These are phyloP conservation scores for Sthenelais limicola DNA, from an alignment of 2,888 invertebrate genomes.

Conservation along the genomic window DNA sequence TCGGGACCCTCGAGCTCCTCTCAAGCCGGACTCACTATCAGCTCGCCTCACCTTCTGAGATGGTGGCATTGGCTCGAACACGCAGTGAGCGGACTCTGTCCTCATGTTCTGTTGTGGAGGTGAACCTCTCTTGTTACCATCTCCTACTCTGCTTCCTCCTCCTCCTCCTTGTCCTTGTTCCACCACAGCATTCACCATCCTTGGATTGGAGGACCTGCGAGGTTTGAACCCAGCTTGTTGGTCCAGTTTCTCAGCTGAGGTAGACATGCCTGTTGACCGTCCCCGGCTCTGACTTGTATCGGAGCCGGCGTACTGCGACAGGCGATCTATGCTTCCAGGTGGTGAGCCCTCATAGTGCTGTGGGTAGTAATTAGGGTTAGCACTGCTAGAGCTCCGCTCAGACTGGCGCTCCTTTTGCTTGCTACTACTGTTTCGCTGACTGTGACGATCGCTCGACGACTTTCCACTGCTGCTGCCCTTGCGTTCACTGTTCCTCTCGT, in stretches of 20 bases:
- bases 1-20: not conserved
- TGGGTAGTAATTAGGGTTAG: not conserved
- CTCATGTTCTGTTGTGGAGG: not conserved
- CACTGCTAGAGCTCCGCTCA: not conserved
- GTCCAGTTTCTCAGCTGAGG: slow-evolving; percentile 29
- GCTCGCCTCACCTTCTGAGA: slow-evolving; percentile 17
- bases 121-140: not conserved
- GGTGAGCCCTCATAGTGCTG: slow-evolving; percentile 35
- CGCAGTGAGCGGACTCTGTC: slow-evolving; percentile 6
- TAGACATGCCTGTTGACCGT: slow-evolving; percentile 23
- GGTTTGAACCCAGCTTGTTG: not conserved
- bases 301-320: slow-evolving; percentile 17
- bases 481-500: too few species aligned
- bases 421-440: slow-evolving; percentile 10
- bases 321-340: slow-evolving; percentile 37
- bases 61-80: slow-evolving; percentile 11
- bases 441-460: slow-evolving; percentile 12
- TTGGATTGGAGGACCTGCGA: not conserved
- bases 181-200: slow-evolving; percentile 36
- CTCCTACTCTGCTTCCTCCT: not conserved
- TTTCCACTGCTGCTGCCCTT: not conserved
- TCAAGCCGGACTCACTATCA: slow-evolving; percentile 8
- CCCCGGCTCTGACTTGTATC: slow-evolving; percentile 18
- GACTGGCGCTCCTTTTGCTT: slow-evolving; percentile 1
- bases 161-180: not conserved